These are phyloP conservation scores for Heliothis peltigera DNA, from an alignment of 2,888 invertebrate species.

Conservation along the genomic window DNA sequence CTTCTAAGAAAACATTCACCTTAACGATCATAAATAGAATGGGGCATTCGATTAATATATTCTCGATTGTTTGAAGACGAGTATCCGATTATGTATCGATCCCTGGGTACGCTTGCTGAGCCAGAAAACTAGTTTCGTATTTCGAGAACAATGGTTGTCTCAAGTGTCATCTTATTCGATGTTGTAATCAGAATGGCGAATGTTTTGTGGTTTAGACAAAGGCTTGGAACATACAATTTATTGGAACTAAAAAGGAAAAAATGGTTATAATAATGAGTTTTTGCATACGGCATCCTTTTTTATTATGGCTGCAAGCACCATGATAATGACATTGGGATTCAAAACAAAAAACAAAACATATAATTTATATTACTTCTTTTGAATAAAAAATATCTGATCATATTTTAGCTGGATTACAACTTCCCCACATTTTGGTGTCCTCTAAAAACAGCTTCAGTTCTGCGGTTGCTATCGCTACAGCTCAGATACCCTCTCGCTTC, in stretches of 20 bases:
- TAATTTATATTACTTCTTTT: too few species aligned
- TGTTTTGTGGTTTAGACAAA: background rate
- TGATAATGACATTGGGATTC: too few species aligned
- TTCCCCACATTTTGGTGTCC: too few species aligned
- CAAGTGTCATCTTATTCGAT: slow-evolving; percentile 15
- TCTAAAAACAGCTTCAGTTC: background rate
- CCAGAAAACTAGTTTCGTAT: slow-evolving; percentile 34
- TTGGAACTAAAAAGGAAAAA: too few species aligned
- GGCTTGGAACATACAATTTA: background rate
- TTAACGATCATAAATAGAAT: slow-evolving; percentile 20
- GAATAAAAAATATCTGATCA: too few species aligned
- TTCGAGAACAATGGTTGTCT: slow-evolving; percentile 8
- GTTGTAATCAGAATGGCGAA: slow-evolving; percentile 7
- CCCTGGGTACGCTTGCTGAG: slow-evolving; percentile 33
- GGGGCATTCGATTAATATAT: slow-evolving; percentile 11
- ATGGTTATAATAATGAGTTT: too few species aligned
- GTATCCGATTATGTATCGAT: slow-evolving; percentile 28
- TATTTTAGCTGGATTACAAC: too few species aligned
- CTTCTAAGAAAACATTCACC: background rate
- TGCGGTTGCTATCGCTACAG: slow-evolving; percentile 44
- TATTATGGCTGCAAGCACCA: too few species aligned
- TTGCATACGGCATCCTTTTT: too few species aligned
- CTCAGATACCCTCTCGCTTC: slow-evolving; percentile 31
- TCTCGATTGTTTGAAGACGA: slow-evolving; percentile 29
- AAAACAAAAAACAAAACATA: too few species aligned